Evolutionary conservation across 2,797 vertebrate genomes (phyloP).

Genomic region (Columba guinea): DNA sequence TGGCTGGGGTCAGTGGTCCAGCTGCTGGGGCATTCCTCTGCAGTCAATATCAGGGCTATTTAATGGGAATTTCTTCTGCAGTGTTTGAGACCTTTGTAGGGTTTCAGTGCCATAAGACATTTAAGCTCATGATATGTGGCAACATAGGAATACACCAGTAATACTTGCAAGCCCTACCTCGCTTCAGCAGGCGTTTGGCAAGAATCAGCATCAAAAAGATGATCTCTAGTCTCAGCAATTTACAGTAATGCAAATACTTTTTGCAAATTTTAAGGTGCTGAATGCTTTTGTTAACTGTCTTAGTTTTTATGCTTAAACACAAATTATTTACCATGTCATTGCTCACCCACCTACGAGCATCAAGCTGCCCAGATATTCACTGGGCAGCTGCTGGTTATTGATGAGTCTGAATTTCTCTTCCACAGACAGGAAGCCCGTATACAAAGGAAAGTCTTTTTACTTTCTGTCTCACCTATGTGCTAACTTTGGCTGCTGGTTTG

Average conservation of each 20-base stretch:
- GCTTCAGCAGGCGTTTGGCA: background rate
- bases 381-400: background rate
- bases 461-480: background rate
- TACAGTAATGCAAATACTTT: background rate
- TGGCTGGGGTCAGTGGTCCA: background rate
- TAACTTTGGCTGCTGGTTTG: constrained; percentile 62
- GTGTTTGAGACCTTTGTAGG: background rate
- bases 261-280: background rate
- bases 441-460: accelerated
- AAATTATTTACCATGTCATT: background rate
- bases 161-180: background rate
- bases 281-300: background rate
- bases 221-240: background rate
- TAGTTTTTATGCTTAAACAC: background rate
- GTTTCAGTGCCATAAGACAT: accelerated
- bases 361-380: background rate
- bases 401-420: background rate
- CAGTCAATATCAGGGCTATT: background rate
- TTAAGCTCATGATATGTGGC: background rate
- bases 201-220: background rate
- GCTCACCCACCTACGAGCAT: accelerated
- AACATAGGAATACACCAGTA: background rate
- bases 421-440: accelerated
- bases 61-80: background rate
- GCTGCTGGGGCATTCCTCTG: background rate